Conservation (phyloP, 2,113 vertebrate genomes). For the Silurus meridionalis region DNA sequence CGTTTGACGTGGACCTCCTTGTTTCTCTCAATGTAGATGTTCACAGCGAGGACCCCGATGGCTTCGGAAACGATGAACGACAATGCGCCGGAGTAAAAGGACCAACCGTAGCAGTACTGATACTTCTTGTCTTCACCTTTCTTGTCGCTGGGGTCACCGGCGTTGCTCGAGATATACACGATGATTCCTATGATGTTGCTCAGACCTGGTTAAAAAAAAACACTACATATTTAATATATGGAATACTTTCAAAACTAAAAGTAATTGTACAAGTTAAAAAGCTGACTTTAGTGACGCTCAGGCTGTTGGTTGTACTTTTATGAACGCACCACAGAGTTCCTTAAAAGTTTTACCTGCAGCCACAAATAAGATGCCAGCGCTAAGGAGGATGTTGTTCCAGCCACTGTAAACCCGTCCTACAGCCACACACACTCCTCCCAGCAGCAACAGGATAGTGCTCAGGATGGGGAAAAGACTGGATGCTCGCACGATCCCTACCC, state of each 20-base stretch:
- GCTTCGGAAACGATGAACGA: slow-evolving; percentile 96
- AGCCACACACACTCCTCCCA: slow-evolving; percentile 89
- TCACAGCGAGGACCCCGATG: slow-evolving; percentile 93
- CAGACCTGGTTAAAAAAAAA: slow-evolving; percentile 74
- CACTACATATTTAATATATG: not conserved
- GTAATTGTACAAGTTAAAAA: not conserved
- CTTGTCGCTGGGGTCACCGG: slow-evolving; percentile 91
- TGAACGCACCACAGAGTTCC: not conserved
- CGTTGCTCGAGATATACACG: slow-evolving; percentile 97
- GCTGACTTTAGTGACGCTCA: not conserved
- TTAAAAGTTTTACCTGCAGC: slow-evolving; percentile 81
- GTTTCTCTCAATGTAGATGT: slow-evolving; percentile 97
- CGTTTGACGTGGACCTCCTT: slow-evolving; percentile 88
- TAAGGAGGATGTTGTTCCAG: slow-evolving; percentile 93
- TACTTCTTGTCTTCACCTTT: slow-evolving; percentile 93
- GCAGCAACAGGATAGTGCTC: slow-evolving; percentile 87
- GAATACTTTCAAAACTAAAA: not conserved
- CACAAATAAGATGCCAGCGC: slow-evolving; percentile 94
- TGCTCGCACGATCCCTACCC: slow-evolving; percentile 89
- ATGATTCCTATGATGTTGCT: slow-evolving; percentile 99
- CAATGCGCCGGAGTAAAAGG: slow-evolving; percentile 95
- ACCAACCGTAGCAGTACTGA: slow-evolving; percentile 96
- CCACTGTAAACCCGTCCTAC: slow-evolving; percentile 88
- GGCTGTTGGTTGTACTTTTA: not conserved
- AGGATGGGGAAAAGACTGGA: slow-evolving; percentile 97